Evolutionary conservation across 2,797 vertebrate species (phyloP).

Genomic region (Sphenopsis melanotis): DNA sequence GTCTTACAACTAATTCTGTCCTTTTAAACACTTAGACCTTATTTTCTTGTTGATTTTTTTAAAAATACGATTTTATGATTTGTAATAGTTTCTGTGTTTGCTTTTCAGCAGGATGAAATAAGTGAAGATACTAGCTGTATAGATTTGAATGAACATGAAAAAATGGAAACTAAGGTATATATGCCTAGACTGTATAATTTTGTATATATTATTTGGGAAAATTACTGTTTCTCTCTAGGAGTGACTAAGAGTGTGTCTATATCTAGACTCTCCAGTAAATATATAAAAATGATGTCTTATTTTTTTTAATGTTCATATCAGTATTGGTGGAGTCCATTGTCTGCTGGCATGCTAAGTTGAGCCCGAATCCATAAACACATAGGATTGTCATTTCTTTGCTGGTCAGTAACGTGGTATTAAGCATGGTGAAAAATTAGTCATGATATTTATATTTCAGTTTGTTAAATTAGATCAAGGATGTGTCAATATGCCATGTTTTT

Average conservation of each 20-base stretch:
- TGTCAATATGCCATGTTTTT: not conserved
- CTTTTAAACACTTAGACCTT: not conserved
- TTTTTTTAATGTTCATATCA: not conserved
- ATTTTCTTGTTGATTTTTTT: not conserved
- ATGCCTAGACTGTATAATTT: not conserved
- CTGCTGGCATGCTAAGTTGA: not conserved
- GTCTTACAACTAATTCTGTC: not conserved
- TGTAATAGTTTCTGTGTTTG: not conserved
- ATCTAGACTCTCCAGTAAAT: not conserved
- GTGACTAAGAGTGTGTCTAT: not conserved
- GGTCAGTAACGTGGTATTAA: not conserved
- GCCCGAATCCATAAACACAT: rapidly evolving
- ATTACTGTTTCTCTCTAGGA: not conserved
- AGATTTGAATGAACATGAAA: slow-evolving; percentile 78
- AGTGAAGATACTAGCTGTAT: slow-evolving; percentile 74
- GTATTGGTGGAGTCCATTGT: not conserved
- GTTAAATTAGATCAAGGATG: not conserved
- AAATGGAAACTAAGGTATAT: slow-evolving; percentile 79
- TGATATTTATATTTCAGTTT: not conserved
- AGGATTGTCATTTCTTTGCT: not conserved
- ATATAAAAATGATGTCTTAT: not conserved
- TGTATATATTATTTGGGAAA: not conserved
- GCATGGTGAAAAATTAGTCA: not conserved
- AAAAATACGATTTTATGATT: not conserved
- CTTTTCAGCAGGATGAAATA: slow-evolving; percentile 73